Conservation (phyloP, 2,888 invertebrate species). For the Cephus sareptanus region DNA sequence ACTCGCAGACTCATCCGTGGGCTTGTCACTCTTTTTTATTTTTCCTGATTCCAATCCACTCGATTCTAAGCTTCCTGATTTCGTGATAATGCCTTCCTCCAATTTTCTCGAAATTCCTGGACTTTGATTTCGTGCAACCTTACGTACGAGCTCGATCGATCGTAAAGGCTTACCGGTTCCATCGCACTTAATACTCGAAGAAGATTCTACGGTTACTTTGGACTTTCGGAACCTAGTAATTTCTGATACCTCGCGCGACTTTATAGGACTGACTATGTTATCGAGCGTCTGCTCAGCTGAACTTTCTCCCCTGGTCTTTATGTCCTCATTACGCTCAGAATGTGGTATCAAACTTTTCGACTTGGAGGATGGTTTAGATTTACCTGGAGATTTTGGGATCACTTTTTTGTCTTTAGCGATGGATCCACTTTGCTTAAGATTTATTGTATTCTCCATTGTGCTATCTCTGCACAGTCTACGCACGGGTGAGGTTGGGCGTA, state of each 20-base stretch:
- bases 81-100: not conserved
- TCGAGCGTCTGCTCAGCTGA: constrained; percentile 13
- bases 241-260: not conserved
- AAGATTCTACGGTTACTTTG: not conserved
- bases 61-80: not conserved
- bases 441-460: not conserved
- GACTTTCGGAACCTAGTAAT: not conserved
- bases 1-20: not conserved
- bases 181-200: not conserved
- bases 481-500: not conserved
- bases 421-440: not conserved
- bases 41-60: not conserved
- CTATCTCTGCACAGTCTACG: not conserved
- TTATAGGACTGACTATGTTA: constrained; percentile 7
- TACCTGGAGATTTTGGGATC: not conserved
- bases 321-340: not conserved
- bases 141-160: constrained; percentile 1
- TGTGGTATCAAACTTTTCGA: not conserved
- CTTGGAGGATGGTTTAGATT: not conserved
- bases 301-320: constrained; percentile 16
- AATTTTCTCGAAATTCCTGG: not conserved
- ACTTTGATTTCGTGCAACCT: not conserved
- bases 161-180: not conserved
- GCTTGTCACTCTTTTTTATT: not conserved
- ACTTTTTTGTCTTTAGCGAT: not conserved